Evolutionary conservation across 2,888 invertebrate genomes (phyloP), one percentile per base, ranked within the genome.

Genomic region (Microlaimidae sp.): DNA sequence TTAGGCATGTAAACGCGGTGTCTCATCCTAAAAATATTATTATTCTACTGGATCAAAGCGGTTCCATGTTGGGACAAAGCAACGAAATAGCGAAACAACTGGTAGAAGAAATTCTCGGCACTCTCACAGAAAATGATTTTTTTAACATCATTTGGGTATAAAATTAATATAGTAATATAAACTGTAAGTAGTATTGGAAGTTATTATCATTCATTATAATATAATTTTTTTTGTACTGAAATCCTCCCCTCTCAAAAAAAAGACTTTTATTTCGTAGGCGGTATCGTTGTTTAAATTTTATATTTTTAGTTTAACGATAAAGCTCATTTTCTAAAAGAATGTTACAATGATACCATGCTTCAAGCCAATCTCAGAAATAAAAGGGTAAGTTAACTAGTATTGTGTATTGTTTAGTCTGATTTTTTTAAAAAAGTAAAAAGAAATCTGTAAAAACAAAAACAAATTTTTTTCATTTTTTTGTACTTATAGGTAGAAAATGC

Each of bases 1-100:
- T 17, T 58, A 75, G 74, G 74, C 97, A 89, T 70, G 89, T 95
- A 60, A 87, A 92, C 74, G 93, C 93, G 0, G 89, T 95, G 1
- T 90, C 93, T 0, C 90, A 90, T 65, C 89, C 93, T 7, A 97
- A 97, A 74, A 93, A 95, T 67, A 82, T 97, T 62, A 80, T 97
- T 27, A 89, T 99, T 56, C 76, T 99, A 52, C 77, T 97, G 57
- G 97, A 99, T 70, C 81, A 82, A 54, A 90, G 92, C 49, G 97
- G 97, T 21, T 93, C 92, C 23, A 97, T 97, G 95, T 82, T 81
- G 28, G 95, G 93, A 1, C 81, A 84, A 56, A 78, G 83, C 59
- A 80, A 85, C 65, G 87, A 89, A 73, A 90, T 95, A 62, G 90
- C 88, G 17, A 80, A 82, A 64, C 81, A 83, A 65, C 93, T 93